Conservation (phyloP, 2,113 vertebrate genomes). For the Vidua macroura region DNA sequence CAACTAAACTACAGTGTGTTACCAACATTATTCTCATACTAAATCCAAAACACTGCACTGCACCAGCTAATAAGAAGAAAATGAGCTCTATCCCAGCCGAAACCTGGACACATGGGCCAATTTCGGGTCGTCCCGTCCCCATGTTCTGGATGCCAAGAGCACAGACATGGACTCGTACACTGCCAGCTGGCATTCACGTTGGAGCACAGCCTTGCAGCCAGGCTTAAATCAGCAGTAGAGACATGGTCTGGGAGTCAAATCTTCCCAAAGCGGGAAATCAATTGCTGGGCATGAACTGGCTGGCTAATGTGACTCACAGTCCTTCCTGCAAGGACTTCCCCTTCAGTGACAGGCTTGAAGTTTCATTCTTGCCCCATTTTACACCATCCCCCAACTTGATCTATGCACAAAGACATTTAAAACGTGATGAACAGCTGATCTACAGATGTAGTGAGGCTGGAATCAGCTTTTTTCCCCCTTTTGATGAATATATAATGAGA, state of each 20-base stretch:
- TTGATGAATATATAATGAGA: background rate
- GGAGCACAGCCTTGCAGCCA: background rate
- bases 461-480: background rate
- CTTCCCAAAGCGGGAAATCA: background rate
- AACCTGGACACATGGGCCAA: background rate
- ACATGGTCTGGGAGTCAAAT: background rate
- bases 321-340: background rate
- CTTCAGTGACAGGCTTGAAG: background rate
- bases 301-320: background rate
- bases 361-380: background rate
- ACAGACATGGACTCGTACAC: rapidly evolving
- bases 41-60: background rate
- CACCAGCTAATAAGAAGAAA: background rate
- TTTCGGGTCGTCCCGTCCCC: background rate
- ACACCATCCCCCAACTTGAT: background rate
- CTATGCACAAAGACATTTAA: background rate
- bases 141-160: background rate
- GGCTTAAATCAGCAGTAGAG: background rate
- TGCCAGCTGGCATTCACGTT: background rate
- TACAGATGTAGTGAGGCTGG: background rate
- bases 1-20: background rate
- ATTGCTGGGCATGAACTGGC: background rate
- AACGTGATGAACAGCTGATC: background rate
- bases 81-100: background rate
- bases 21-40: background rate